These are phyloP conservation scores for Cydia amplana DNA, from an alignment of 1,140 invertebrate genomes.

Conservation along the genomic window DNA sequence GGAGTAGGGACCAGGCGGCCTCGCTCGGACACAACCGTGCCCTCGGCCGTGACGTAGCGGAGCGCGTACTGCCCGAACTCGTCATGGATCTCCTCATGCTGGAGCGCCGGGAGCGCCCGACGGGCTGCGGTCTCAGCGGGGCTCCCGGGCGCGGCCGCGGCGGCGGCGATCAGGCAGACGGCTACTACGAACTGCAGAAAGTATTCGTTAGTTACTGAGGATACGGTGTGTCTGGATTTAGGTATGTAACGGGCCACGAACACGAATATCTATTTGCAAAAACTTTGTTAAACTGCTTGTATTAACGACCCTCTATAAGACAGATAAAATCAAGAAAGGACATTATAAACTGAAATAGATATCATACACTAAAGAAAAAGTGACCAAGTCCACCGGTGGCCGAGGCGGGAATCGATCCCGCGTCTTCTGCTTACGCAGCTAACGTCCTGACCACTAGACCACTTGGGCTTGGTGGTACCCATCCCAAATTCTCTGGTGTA, in stretches of 20 bases:
- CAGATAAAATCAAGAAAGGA: no score
- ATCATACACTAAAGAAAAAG: no score
- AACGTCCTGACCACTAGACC: no score
- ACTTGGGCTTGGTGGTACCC: no score
- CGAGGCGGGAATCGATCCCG: no score
- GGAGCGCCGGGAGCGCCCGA: slow-evolving; percentile 29
- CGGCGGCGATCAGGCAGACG: slow-evolving; percentile 29
- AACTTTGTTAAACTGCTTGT: no score
- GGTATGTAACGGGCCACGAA: not conserved
- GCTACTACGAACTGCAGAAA: slow-evolving; percentile 35
- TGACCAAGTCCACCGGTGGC: no score
- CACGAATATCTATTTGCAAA: no score
- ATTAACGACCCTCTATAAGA: no score
- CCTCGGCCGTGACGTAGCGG: slow-evolving; percentile 51
- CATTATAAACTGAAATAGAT: no score
- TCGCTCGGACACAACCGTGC: slow-evolving; percentile 45
- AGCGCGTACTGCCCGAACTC: slow-evolving; percentile 47
- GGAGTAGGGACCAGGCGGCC: slow-evolving; percentile 45
- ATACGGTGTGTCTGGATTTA: not conserved
- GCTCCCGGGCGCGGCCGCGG: slow-evolving; percentile 17
- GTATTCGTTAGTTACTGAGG: not conserved
- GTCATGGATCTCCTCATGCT: slow-evolving; percentile 34
- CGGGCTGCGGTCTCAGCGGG: not conserved
- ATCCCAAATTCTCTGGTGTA: no score
- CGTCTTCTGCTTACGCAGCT: no score